Conservation (phyloP, 1,140 invertebrate species). For the Drosophila albomicans region DNA sequence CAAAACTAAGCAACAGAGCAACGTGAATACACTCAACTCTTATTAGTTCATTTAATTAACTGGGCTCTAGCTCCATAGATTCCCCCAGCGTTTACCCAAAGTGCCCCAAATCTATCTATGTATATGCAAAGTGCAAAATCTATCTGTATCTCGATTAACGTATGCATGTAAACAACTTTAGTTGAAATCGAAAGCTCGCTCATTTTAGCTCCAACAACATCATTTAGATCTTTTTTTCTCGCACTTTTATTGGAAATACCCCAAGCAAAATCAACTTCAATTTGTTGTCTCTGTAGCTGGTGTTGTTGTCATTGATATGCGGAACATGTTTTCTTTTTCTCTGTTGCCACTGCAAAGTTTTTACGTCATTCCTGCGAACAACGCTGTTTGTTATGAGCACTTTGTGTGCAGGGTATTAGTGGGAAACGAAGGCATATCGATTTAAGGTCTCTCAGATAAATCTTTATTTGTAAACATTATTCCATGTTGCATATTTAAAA, state of each 20-base stretch:
- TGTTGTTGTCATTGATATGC: slow-evolving; percentile 71
- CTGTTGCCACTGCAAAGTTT: slow-evolving; percentile 63
- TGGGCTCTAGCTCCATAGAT: not conserved
- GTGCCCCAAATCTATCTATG: not conserved
- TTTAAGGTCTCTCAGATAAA: too few species aligned
- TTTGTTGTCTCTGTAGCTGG: slow-evolving; percentile 25
- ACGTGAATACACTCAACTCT: slow-evolving; percentile 21
- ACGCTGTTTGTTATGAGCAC: slow-evolving; percentile 51
- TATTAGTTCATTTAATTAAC: slow-evolving; percentile 47
- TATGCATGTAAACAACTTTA: slow-evolving; percentile 50
- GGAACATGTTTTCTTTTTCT: slow-evolving; percentile 68
- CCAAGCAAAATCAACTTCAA: slow-evolving; percentile 39
- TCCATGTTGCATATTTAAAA: not conserved
- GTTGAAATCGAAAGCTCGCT: slow-evolving; percentile 43
- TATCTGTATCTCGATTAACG: slow-evolving; percentile 27
- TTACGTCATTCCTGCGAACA: slow-evolving; percentile 72
- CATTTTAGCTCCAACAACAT: slow-evolving; percentile 16
- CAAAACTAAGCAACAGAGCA: not conserved
- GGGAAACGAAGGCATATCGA: not conserved
- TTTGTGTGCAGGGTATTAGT: slow-evolving; percentile 53
- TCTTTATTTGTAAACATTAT: not conserved
- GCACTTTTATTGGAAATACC: slow-evolving; percentile 49
- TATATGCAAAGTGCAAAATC: slow-evolving; percentile 16
- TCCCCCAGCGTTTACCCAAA: not conserved
- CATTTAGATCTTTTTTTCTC: slow-evolving; percentile 22